phyloP scores from a whole-genome alignment of 2,113 vertebrate species.

The Thalassarche chlororhynchos region DNA sequence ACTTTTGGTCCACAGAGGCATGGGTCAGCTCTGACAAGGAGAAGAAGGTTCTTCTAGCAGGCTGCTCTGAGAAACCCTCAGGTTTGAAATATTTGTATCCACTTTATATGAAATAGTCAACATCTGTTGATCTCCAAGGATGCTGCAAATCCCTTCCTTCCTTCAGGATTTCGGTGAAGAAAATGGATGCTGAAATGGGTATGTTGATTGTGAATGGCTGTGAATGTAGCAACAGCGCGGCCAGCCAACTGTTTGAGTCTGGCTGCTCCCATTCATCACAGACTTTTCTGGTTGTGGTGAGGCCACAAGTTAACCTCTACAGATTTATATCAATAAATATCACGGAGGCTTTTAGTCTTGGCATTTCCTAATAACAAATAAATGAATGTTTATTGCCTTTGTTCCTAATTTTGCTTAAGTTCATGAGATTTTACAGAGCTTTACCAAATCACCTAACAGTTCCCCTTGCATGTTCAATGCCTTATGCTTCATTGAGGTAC shows the following conservation, averaged over 20 bases:
- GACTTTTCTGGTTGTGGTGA: not conserved
- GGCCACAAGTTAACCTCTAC: not conserved
- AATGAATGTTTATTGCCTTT: not conserved
- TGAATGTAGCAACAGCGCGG: rapidly evolving
- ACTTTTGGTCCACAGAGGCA: not conserved
- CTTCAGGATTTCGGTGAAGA: not conserved
- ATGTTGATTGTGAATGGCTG: rapidly evolving
- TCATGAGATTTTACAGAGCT: not conserved
- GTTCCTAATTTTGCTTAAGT: not conserved
- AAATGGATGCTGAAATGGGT: not conserved
- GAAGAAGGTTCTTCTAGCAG: not conserved
- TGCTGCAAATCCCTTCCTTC: not conserved
- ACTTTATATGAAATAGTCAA: not conserved
- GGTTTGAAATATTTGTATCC: not conserved
- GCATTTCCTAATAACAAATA: not conserved
- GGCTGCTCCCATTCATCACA: not conserved
- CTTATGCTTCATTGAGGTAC: not conserved
- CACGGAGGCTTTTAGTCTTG: not conserved
- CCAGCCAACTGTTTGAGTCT: not conserved
- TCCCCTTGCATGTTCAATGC: not conserved
- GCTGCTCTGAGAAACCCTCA: not conserved
- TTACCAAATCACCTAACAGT: not conserved
- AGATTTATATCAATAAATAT: not conserved
- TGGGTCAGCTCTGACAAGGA: not conserved
- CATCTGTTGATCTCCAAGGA: not conserved